A percentile compares a stretch with the other conserved stretches of the same genome.
phyloP scores from a whole-genome alignment of 2,888 invertebrate species.

The Acronicta aceris region DNA sequence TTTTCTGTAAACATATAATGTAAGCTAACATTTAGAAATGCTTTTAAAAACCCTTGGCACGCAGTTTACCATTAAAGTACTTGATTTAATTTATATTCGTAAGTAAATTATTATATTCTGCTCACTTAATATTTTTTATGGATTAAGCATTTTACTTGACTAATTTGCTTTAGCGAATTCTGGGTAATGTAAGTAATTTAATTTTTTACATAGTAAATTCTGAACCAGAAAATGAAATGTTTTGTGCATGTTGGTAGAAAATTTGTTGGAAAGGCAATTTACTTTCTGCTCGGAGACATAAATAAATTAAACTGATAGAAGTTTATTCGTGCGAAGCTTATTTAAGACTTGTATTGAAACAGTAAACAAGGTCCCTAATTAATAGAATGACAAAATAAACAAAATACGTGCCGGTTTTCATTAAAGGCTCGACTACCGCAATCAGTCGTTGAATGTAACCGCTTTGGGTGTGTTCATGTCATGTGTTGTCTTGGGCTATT shows the following conservation, averaged over 20 bases:
- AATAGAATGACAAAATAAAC: conserved; percentile 77
- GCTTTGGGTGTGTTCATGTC: conserved; percentile 14
- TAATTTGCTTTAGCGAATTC: conserved; percentile 43
- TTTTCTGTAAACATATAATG: conserved; percentile 22
- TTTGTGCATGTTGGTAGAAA: conserved; percentile 46
- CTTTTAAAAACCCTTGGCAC: conserved; percentile 26
- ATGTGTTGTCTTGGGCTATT: conserved; percentile 13
- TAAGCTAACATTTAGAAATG: conserved; percentile 23
- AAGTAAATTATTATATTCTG: conserved; percentile 43
- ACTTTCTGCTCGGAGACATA: conserved; percentile 66
- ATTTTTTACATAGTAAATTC: conserved; percentile 43
- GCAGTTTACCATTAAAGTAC: conserved; percentile 32
- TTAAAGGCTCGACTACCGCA: conserved; percentile 61
- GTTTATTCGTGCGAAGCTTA: conserved; percentile 74
- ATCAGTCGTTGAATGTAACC: conserved; percentile 57
- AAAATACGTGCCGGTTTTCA: conserved; percentile 70
- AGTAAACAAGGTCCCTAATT: conserved; percentile 79
- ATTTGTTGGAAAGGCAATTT: conserved; percentile 64
- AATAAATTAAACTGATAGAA: conserved; percentile 78
- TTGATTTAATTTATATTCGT: conserved; percentile 45
- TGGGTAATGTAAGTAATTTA: conserved; percentile 42
- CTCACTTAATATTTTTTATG: conserved; percentile 44
- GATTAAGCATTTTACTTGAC: conserved; percentile 40
- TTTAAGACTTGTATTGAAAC: conserved; percentile 77
- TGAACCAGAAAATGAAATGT: conserved; percentile 41